Percentiles rank a stretch among this genome's conserved stretches.
These are phyloP conservation scores for Argyrosomus regius DNA, from an alignment of 2,797 vertebrate species.

Conservation along the genomic window DNA sequence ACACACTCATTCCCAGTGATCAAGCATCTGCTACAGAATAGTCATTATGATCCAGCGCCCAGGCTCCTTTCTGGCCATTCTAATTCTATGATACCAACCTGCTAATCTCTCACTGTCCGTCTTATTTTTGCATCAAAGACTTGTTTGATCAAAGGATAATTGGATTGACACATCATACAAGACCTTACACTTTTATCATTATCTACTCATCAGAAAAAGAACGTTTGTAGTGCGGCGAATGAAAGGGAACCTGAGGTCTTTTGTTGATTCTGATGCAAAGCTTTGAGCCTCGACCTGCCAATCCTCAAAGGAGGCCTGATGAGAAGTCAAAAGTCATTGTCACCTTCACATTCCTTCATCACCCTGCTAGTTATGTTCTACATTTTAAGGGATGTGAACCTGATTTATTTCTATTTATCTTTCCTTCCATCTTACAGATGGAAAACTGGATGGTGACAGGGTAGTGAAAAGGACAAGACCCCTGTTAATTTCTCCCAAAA, in stretches of 20 bases:
- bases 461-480: background rate
- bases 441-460: background rate
- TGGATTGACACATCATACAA: conserved; percentile 52
- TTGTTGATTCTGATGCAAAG: conserved; percentile 46
- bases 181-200: conserved; percentile 59
- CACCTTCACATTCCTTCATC: conserved; percentile 25
- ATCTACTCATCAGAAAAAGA: conserved; percentile 47
- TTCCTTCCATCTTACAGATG: background rate
- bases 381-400: background rate
- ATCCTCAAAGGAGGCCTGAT: conserved; percentile 34
- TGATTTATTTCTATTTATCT: conserved; percentile 1
- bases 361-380: background rate
- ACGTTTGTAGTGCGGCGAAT: conserved; percentile 29
- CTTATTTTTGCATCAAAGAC: conserved; percentile 62
- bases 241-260: conserved; percentile 33
- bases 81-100: conserved; percentile 18
- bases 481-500: background rate
- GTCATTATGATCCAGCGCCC: background rate
- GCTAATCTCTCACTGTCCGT: conserved; percentile 31
- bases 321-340: conserved; percentile 29
- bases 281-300: conserved; percentile 28
- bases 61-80: conserved; percentile 27
- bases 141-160: conserved; percentile 69
- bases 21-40: conserved; percentile 31
- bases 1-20: conserved; percentile 36